Evolutionary conservation across 2,113 vertebrate species (phyloP).

Genomic region (Urocolius indicus): DNA sequence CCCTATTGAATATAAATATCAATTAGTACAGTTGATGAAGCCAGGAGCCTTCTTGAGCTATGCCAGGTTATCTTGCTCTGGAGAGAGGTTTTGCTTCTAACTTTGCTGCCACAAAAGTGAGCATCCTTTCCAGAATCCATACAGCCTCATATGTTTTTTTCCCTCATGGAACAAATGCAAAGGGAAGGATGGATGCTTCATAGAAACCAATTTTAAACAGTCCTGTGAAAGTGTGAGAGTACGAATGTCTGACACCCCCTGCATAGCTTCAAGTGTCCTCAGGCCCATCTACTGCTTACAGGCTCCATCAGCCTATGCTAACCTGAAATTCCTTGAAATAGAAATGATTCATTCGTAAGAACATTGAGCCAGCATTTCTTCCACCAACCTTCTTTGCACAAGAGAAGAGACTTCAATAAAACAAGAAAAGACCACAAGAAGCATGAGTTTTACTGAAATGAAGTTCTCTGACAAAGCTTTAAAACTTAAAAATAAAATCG

Average conservation of each 20-base stretch:
- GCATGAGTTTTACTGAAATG: neutral
- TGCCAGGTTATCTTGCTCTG: neutral
- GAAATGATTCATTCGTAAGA: neutral
- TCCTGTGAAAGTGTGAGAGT: neutral
- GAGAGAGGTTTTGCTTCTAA: neutral
- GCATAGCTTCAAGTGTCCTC: neutral
- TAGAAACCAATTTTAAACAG: neutral
- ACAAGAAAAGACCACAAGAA: neutral
- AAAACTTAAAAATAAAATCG: neutral
- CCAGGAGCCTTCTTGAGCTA: neutral
- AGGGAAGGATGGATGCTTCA: neutral
- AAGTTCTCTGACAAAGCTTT: neutral
- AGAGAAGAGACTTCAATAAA: neutral
- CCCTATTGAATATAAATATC: neutral
- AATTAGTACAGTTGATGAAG: neutral
- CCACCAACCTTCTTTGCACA: neutral
- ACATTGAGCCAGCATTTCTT: neutral
- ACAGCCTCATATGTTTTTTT: neutral
- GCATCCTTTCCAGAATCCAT: neutral
- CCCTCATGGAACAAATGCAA: neutral
- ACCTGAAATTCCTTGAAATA: neutral
- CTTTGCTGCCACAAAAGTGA: neutral
- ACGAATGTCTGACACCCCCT: neutral
- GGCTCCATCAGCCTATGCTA: neutral
- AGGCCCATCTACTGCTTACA: neutral